These are phyloP conservation scores for Plutomurus gul DNA, from an alignment of 1,140 invertebrate species.

Conservation along the genomic window DNA sequence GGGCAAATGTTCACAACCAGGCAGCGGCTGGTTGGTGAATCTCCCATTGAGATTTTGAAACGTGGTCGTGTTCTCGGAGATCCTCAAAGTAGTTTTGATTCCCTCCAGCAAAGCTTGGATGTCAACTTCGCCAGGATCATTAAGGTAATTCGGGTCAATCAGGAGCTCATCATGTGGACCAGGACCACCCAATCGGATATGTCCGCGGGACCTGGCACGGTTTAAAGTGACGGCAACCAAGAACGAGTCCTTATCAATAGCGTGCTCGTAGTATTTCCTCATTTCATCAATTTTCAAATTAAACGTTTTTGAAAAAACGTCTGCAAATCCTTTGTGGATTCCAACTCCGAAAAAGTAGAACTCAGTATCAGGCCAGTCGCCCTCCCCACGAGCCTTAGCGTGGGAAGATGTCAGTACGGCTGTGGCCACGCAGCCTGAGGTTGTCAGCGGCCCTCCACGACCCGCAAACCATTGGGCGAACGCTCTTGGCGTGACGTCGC, in stretches of 20 bases:
- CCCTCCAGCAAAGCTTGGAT: constrained; percentile 64
- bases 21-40: constrained; percentile 65
- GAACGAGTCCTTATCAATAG: not conserved
- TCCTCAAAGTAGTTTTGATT: constrained; percentile 64
- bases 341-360: not conserved
- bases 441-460: constrained; percentile 18
- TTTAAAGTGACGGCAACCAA: not conserved
- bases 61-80: constrained; percentile 63
- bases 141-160: constrained; percentile 80
- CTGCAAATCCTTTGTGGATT: not conserved
- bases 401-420: not conserved
- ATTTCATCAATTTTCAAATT: not conserved
- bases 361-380: constrained; percentile 36
- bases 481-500: not conserved
- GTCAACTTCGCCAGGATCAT: constrained; percentile 67
- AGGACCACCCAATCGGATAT: constrained; percentile 67
- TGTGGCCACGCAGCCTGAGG: constrained; percentile 24
- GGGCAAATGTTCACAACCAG: constrained; percentile 67
- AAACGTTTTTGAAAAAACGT: constrained; percentile 2
- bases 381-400: constrained; percentile 32
- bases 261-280: constrained; percentile 8
- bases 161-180: constrained; percentile 77
- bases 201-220: constrained; percentile 68
- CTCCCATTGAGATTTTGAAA: constrained; percentile 65
- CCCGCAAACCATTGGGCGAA: constrained; percentile 54